Evolutionary conservation across 2,888 invertebrate genomes (phyloP).

Genomic region (Mycogona germanica): DNA sequence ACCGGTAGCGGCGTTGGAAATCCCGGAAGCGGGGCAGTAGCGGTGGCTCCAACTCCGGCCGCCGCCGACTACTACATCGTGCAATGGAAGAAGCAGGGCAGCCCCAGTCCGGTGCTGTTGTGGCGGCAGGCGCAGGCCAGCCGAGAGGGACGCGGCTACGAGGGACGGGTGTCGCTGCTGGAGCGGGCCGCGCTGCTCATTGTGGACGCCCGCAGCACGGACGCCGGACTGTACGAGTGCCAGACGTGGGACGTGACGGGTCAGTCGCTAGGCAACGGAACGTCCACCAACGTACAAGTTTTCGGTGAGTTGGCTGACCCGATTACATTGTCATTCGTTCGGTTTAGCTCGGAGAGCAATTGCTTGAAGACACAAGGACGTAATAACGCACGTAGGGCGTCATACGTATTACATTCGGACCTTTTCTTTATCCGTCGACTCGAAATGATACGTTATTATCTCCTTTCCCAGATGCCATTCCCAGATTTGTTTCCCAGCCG

Average conservation of each 20-base stretch:
- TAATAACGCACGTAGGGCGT: background rate
- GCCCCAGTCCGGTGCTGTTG: conserved; percentile 9
- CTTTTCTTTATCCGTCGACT: background rate
- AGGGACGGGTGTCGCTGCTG: conserved; percentile 7
- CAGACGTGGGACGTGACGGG: conserved; percentile 12
- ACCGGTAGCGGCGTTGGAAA: too few species aligned
- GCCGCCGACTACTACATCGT: conserved; percentile 10
- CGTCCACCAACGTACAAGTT: background rate
- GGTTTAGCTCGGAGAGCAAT: background rate
- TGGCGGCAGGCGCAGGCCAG: conserved; percentile 12
- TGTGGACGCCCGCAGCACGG: conserved; percentile 11
- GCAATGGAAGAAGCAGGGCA: conserved; percentile 14
- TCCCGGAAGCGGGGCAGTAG: too few species aligned
- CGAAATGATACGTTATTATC: background rate
- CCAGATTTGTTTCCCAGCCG: conserved; percentile 12
- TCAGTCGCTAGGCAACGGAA: conserved; percentile 3
- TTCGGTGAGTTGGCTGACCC: conserved; percentile 10
- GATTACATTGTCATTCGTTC: background rate
- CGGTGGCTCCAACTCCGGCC: too few species aligned
- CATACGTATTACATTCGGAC: background rate
- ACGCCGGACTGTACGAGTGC: conserved; percentile 13
- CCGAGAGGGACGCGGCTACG: conserved; percentile 12
- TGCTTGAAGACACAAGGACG: background rate
- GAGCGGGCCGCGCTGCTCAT: conserved; percentile 3
- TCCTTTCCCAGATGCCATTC: conserved; percentile 13